Base-by-base conservation (phyloP, 2,113 vertebrate species). In the Athene noctua region DNA sequence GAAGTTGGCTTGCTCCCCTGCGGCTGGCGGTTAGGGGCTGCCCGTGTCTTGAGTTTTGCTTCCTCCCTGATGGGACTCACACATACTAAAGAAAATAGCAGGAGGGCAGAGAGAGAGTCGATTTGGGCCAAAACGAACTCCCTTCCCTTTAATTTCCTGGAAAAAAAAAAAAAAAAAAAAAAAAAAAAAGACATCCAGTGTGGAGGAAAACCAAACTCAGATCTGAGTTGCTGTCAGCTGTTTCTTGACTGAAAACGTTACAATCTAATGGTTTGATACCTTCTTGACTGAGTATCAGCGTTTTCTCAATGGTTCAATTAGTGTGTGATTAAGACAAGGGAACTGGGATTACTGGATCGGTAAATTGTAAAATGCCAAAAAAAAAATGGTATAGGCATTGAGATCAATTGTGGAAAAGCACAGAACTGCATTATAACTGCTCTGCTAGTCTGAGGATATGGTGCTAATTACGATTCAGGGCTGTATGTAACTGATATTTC, bases 401-500 rank as follows among this genome's bases (percentile, higher is more conserved):
- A 82, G 66, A 87, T 75, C 66, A 81, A 17, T 61, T 74, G 25
- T n/a, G 74, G 47, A 79, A 84, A 78, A 86, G 29, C 15, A 21
- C n/a, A 49, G 47, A 87, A 46, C n/a, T 63, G 42, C 21, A 8
- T 75, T 87, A 34, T 17, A 80, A 66, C 40, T 73, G 40, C 54
- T 59, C 75, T 49, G 26, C 15, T 72, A 23, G 6, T 81, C 40
- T 89, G 74, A 63, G 54, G 19, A 73, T 72, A 74, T 19, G 10
- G 29, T 67, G 71, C 14, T 68, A 79, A 57, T 94, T 59, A 46
- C 23, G 30, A 55, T 63, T 78, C 34, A 52, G 55, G 49, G 47
- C 21, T 88, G 70, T 77, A 25, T 92, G 79, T 91, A 92, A 80
- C 22, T 81, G 91, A 71, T 91, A 94, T 49, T 93, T 93, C 81